Evolutionary conservation across 2,797 vertebrate species (phyloP).

Genomic region (Enteromius unitaeniatus): DNA sequence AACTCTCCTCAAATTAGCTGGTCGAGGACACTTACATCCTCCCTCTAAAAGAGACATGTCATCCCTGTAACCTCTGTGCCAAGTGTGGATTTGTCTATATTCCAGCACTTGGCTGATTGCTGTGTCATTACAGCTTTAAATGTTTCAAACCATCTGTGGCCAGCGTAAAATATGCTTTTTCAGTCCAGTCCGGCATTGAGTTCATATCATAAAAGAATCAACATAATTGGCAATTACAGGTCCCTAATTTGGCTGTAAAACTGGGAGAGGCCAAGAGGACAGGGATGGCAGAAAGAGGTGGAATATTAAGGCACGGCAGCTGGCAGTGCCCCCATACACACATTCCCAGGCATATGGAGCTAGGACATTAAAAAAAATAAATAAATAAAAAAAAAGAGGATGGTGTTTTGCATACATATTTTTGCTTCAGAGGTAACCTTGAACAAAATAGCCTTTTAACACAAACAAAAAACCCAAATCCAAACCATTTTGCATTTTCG

Average conservation of each 20-base stretch:
- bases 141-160: conserved; percentile 65
- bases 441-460: conserved; percentile 45
- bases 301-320: conserved; percentile 66
- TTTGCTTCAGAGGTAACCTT: conserved; percentile 64
- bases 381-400: conserved; percentile 26
- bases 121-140: conserved; percentile 61
- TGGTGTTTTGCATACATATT: conserved; percentile 63
- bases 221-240: conserved; percentile 68
- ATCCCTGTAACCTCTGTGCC: conserved; percentile 57
- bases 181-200: conserved; percentile 63
- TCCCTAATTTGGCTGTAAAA: conserved; percentile 70
- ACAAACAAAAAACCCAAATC: background rate
- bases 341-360: conserved; percentile 62
- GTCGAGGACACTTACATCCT: conserved; percentile 25
- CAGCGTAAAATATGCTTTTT: conserved; percentile 68
- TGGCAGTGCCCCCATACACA: conserved; percentile 61
- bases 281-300: conserved; percentile 62
- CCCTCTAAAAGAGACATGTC: conserved; percentile 54
- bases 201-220: conserved; percentile 68
- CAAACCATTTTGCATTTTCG: background rate
- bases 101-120: conserved; percentile 59
- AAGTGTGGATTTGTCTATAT: conserved; percentile 52
- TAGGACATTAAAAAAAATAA: conserved; percentile 61
- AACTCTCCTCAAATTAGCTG: conserved; percentile 33
- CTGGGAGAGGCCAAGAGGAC: conserved; percentile 69